A percentile compares a stretch with the other conserved stretches of the same genome.
These are phyloP conservation scores for Passer montanus DNA, from an alignment of 2,113 vertebrate genomes.

Conservation along the genomic window DNA sequence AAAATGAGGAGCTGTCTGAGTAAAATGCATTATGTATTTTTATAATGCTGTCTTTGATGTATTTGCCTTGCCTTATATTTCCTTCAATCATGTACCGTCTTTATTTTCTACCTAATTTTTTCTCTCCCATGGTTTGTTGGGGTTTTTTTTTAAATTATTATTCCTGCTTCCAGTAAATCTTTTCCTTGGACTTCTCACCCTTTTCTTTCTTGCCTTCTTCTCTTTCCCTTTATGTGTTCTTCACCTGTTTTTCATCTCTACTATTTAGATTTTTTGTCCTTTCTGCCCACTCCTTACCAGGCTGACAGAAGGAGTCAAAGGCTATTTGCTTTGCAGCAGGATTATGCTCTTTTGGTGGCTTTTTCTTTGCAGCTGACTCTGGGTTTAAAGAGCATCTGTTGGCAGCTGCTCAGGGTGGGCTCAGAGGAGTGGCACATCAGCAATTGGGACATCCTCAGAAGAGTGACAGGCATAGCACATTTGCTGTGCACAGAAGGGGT, in stretches of 20 bases:
- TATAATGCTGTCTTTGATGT: not conserved
- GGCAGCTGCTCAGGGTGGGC: not conserved
- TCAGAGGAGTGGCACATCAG: not conserved
- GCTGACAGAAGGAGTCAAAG: not conserved
- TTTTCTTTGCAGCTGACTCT: not conserved
- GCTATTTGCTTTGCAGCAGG: not conserved
- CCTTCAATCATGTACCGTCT: not conserved
- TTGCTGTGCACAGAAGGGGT: not conserved
- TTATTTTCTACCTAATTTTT: not conserved
- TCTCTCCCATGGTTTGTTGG: not conserved
- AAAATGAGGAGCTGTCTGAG: not conserved
- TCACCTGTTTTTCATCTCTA: not conserved
- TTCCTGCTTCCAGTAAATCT: not conserved
- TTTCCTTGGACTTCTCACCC: not conserved
- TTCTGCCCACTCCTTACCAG: not conserved
- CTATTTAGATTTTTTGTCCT: not conserved
- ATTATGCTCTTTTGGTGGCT: not conserved
- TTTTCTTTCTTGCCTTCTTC: not conserved
- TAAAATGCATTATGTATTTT: not conserved
- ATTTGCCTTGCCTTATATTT: not conserved
- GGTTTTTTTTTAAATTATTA: not conserved
- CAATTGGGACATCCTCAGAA: not conserved
- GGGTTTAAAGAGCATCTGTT: not conserved
- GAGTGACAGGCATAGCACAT: not conserved
- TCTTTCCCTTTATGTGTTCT: not conserved